These are phyloP conservation scores for Gobiocypris rarus DNA, from an alignment of 2,113 vertebrate genomes.

Conservation along the genomic window DNA sequence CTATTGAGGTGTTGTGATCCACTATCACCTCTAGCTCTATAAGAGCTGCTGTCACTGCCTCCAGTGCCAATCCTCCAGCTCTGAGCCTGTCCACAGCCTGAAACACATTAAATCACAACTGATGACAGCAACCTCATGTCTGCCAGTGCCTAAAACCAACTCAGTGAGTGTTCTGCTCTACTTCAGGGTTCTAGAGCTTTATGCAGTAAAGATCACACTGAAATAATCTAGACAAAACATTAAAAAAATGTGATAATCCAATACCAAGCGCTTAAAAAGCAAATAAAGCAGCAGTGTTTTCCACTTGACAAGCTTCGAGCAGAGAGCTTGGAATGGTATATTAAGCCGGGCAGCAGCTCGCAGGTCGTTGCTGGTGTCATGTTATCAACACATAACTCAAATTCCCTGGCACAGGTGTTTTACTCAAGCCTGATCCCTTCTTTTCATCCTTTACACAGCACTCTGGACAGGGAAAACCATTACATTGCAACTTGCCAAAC, in stretches of 20 bases:
- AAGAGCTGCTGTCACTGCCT: conserved; percentile 95
- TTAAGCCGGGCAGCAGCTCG: conserved; percentile 23
- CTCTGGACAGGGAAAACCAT: background rate
- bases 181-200: background rate
- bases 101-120: conserved; percentile 53
- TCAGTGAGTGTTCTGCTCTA: background rate
- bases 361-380: conserved; percentile 10
- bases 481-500: background rate
- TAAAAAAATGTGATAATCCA: conserved; percentile 17
- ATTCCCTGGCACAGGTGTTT: conserved; percentile 54
- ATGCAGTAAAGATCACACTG: background rate
- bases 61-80: conserved; percentile 91
- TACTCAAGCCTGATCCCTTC: conserved; percentile 14
- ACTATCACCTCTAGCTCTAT: conserved; percentile 90
- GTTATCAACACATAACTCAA: conserved; percentile 61
- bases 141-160: conserved; percentile 21
- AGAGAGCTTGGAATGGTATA: conserved; percentile 15
- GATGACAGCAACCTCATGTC: background rate
- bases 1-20: background rate
- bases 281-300: conserved; percentile 11
- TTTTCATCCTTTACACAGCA: conserved; percentile 35
- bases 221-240: background rate
- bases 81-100: conserved; percentile 96
- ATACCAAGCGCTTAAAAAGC: background rate
- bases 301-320: conserved; percentile 33